phyloP scores from a whole-genome alignment of 2,888 invertebrate species.

The Apoderus coryli region DNA sequence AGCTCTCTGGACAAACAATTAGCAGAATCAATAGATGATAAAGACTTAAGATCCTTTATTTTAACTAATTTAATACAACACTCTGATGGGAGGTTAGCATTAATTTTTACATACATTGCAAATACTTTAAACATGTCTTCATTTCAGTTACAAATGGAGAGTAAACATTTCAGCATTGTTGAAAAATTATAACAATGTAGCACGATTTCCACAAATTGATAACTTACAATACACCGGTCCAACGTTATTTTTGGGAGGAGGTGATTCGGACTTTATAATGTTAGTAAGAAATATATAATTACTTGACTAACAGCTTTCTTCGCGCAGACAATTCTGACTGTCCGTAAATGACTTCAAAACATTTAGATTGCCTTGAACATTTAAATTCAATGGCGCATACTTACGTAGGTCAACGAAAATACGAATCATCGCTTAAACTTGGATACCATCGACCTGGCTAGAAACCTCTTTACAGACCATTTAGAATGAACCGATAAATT shows the following conservation, averaged over 20 bases:
- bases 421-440: too few species aligned
- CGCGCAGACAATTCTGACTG: too few species aligned
- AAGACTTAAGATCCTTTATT: constrained; percentile 58
- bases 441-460: too few species aligned
- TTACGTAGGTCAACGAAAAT: too few species aligned
- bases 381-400: too few species aligned
- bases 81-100: constrained; percentile 24
- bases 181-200: constrained; percentile 47
- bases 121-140: neutral
- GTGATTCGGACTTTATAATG: constrained; percentile 68
- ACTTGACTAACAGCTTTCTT: constrained; percentile 24
- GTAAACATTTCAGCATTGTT: constrained; percentile 63
- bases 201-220: constrained; percentile 43
- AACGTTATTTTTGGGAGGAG: constrained; percentile 73
- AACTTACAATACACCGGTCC: constrained; percentile 38
- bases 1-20: constrained; percentile 51
- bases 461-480: too few species aligned
- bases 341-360: too few species aligned
- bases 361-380: too few species aligned
- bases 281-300: constrained; percentile 26
- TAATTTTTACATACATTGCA: neutral
- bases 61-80: constrained; percentile 63
- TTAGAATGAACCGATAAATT: too few species aligned
- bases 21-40: constrained; percentile 39
- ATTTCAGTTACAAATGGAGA: constrained; percentile 54